These are phyloP conservation scores for Aramus guarauna DNA, from an alignment of 2,113 vertebrate species.

Conservation along the genomic window DNA sequence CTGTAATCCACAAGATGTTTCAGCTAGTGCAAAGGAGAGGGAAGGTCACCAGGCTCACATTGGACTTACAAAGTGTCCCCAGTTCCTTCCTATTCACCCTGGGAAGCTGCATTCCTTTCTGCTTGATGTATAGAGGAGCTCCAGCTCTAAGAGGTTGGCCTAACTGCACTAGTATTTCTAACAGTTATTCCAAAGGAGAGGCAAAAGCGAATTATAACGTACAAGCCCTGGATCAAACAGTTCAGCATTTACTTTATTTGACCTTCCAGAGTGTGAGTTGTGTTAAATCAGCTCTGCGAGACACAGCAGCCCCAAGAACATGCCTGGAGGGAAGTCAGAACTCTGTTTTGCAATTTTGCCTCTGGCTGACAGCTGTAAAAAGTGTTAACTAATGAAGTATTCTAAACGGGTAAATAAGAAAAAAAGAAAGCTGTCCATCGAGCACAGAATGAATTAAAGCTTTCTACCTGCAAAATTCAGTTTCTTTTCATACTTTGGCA, in stretches of 20 bases:
- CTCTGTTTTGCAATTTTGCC: neutral
- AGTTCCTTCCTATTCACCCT: neutral
- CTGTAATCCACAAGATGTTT: neutral
- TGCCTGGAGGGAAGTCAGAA: neutral
- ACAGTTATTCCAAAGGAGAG: neutral
- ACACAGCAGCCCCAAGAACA: neutral
- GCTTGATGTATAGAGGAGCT: neutral
- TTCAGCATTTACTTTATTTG: neutral
- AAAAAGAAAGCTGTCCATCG: neutral
- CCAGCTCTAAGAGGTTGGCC: neutral
- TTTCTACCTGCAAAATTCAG: neutral
- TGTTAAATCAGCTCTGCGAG: neutral
- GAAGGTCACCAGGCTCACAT: neutral
- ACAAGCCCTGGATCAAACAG: neutral
- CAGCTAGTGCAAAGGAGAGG: neutral
- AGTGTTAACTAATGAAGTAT: constrained; percentile 6
- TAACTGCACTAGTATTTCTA: neutral
- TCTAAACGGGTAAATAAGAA: constrained; percentile 3
- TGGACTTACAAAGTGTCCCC: neutral
- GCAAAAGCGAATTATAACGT: neutral
- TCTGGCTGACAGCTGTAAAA: constrained; percentile 32
- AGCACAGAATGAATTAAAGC: neutral
- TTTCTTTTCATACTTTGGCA: neutral
- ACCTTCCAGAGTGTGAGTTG: neutral
- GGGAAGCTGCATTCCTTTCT: neutral